phyloP scores from a whole-genome alignment of 2,113 vertebrate genomes.

The Odobenus rosmarus region DNA sequence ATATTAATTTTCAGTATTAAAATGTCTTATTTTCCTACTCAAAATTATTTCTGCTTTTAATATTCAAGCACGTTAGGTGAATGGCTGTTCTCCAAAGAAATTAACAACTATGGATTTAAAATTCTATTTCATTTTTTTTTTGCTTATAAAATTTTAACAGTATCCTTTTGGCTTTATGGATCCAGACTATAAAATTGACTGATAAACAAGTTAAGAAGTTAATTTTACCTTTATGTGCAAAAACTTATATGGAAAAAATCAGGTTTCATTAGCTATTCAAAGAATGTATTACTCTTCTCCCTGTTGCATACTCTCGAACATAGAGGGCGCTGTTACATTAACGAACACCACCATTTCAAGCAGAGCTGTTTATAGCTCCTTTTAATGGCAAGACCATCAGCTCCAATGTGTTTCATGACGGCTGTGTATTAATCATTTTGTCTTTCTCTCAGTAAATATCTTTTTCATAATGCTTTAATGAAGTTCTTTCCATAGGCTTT shows the following conservation, averaged over 20 bases:
- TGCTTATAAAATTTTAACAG: background rate
- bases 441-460: slow-evolving; percentile 19
- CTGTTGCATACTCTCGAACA: slow-evolving; percentile 70
- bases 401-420: background rate
- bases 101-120: slow-evolving; percentile 48
- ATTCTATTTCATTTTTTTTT: slow-evolving; percentile 17
- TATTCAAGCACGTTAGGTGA: background rate
- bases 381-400: slow-evolving; percentile 6
- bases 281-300: slow-evolving; percentile 23
- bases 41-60: background rate
- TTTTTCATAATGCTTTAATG: slow-evolving; percentile 52
- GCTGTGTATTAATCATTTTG: background rate
- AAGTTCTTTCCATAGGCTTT: background rate
- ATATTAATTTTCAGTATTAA: slow-evolving; percentile 27
- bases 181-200: background rate
- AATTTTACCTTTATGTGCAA: slow-evolving; percentile 17
- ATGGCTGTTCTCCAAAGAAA: slow-evolving; percentile 1
- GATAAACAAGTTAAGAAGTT: background rate
- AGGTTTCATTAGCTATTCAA: slow-evolving; percentile 1
- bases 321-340: slow-evolving; percentile 84
- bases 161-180: background rate
- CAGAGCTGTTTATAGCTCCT: background rate
- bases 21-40: slow-evolving; percentile 39
- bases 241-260: slow-evolving; percentile 1
- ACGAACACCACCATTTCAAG: slow-evolving; percentile 71